Base-by-base conservation (phyloP, 2,113 vertebrate genomes). In the Pterocles orientalis region DNA sequence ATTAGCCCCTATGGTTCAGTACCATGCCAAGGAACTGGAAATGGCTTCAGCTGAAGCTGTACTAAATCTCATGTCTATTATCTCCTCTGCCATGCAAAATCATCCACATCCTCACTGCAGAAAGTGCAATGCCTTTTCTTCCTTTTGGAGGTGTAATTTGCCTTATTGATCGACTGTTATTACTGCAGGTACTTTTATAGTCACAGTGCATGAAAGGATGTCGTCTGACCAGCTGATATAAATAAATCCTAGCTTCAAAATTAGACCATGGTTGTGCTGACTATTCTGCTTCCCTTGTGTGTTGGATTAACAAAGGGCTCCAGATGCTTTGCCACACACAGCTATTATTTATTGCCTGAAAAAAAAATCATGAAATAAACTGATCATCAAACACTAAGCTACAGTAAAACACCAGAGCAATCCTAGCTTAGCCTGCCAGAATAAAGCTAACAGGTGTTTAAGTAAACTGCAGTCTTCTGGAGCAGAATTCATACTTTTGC, bases 301-400 rank as follows among this genome's bases (percentile, higher is more conserved):
- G 47, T 25, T 65, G 62, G 75, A 21, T 88, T 88, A 78, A 94
- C 71, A 90, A 96, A 87, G 47, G 60, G 28, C 68, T 93, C 72
- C 94, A 96, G 92, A 81, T 84, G 86, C 91, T 91, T 94, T 92
- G 60, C 83, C 60, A 81, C 68, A 56, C 33, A 73, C 31, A 71
- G 75, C 0, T 18, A 86, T 31, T 50, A 95, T 92, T 93, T 94
- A 77, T 70, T 54, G 60, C 58, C 62, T 10, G 25, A 20, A 80
- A 90, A 88, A 80, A 50, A 48, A 34, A 18, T 1, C 8, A 28
- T 45, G 68, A 68, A 82, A 92, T 75, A 75, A 79, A 81, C 34
- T 83, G 51, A 75, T 96, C 36, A 33, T 94, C 72, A 86, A 88
- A 68, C 51, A 58, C 48, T 84, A 88, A 77, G 31, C 36, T 66